These are phyloP conservation scores for Geococcyx californianus DNA, from an alignment of 2,113 vertebrate genomes.

Conservation along the genomic window DNA sequence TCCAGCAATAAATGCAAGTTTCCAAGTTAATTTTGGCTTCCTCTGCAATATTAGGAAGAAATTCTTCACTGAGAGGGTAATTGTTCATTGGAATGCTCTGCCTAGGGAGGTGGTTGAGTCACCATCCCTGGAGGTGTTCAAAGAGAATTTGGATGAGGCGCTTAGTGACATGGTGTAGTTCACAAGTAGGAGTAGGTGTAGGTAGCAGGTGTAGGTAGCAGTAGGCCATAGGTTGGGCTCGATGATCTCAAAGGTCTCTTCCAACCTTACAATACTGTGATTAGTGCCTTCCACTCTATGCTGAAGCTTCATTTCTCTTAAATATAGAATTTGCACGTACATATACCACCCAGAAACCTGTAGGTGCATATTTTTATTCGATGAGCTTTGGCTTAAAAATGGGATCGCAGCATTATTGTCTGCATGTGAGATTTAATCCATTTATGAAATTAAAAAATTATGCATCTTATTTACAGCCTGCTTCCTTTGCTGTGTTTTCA, in stretches of 20 bases:
- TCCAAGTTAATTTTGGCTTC: conserved; percentile 25
- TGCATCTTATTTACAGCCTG: neutral
- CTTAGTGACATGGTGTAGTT: too few species aligned
- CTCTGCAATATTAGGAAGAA: neutral
- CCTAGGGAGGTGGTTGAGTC: too few species aligned
- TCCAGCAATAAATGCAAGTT: conserved; percentile 1
- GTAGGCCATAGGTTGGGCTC: too few species aligned
- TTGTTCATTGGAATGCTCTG: too few species aligned
- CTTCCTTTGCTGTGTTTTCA: neutral
- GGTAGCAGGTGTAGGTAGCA: too few species aligned
- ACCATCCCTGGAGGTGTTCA: too few species aligned
- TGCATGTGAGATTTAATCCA: neutral
- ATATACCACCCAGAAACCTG: neutral
- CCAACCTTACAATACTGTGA: too few species aligned
- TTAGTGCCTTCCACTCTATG: neutral
- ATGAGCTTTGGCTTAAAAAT: neutral
- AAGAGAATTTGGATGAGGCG: too few species aligned
- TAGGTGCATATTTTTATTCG: neutral
- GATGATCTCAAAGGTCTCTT: too few species aligned
- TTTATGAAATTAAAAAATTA: neutral
- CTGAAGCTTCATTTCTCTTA: neutral
- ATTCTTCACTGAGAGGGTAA: too few species aligned
- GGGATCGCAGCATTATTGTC: neutral
- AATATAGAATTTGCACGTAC: neutral
- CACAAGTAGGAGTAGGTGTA: too few species aligned